A percentile compares a stretch with the other conserved stretches of the same genome.
Evolutionary conservation across 2,113 vertebrate genomes (phyloP).

Genomic region (Gallinago undulata): DNA sequence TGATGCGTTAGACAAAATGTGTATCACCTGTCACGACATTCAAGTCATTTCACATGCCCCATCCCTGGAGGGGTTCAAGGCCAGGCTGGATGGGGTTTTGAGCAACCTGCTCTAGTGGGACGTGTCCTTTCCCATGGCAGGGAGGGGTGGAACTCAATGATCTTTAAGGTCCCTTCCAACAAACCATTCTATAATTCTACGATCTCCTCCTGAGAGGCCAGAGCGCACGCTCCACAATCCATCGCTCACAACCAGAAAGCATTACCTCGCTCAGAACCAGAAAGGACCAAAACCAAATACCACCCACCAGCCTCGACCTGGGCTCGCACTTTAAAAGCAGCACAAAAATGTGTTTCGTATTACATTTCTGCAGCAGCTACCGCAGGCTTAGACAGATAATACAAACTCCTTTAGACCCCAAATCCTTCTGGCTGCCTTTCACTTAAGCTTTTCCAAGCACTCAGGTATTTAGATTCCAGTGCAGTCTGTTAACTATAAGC

Average conservation of each 20-base stretch:
- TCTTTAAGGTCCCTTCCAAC: no score
- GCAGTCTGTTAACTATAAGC: background rate
- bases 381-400: background rate
- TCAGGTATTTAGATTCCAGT: background rate
- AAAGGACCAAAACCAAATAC: background rate
- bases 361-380: background rate
- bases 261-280: background rate
- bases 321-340: background rate
- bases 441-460: background rate
- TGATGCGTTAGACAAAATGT: rapidly evolving
- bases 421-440: conserved; percentile 31
- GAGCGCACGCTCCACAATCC: background rate
- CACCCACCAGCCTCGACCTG: background rate
- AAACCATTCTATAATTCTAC: no score
- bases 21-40: rapidly evolving
- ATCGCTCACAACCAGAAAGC: background rate
- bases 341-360: background rate
- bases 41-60: background rate
- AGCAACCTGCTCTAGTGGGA: no score
- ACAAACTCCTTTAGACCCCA: background rate
- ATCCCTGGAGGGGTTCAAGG: no score
- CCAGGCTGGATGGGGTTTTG: no score
- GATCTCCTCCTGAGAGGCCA: background rate
- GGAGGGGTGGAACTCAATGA: no score
- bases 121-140: no score